Evolutionary conservation across 2,888 invertebrate species (phyloP).

Genomic region (Myopa tessellatipennis): DNA sequence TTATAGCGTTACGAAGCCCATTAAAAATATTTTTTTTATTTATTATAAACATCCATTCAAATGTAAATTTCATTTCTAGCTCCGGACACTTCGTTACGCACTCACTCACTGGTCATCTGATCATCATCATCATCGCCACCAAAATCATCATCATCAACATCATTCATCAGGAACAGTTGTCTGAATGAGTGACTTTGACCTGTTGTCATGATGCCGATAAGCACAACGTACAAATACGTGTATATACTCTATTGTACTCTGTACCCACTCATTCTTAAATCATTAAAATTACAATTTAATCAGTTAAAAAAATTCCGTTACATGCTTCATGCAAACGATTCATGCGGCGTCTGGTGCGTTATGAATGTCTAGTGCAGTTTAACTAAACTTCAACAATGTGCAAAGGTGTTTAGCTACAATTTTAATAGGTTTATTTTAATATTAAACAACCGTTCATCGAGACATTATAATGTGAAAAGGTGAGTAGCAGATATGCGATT

Average conservation of each 20-base stretch:
- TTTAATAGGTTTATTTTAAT: neutral
- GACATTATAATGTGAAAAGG: neutral
- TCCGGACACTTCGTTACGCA: too few relatives aligned
- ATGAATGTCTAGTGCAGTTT: too few relatives aligned
- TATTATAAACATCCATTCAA: too few relatives aligned
- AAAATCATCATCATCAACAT: constrained; percentile 1
- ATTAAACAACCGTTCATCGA: too few relatives aligned
- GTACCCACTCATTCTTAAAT: neutral
- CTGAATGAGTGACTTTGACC: constrained; percentile 27
- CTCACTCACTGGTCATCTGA: neutral
- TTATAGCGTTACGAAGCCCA: too few relatives aligned
- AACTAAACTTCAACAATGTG: too few relatives aligned
- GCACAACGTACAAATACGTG: neutral
- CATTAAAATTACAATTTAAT: neutral
- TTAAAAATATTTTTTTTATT: too few relatives aligned
- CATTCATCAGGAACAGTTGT: neutral
- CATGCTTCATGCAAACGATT: neutral
- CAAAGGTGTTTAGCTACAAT: neutral
- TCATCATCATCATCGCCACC: neutral
- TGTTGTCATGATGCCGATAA: constrained; percentile 26
- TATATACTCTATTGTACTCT: neutral
- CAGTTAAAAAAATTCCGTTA: neutral
- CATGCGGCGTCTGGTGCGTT: neutral
- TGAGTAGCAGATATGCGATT: too few relatives aligned
- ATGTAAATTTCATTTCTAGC: too few relatives aligned